These are phyloP conservation scores for Drosophila niveifrons DNA, from an alignment of 2,888 invertebrate genomes.

Conservation along the genomic window DNA sequence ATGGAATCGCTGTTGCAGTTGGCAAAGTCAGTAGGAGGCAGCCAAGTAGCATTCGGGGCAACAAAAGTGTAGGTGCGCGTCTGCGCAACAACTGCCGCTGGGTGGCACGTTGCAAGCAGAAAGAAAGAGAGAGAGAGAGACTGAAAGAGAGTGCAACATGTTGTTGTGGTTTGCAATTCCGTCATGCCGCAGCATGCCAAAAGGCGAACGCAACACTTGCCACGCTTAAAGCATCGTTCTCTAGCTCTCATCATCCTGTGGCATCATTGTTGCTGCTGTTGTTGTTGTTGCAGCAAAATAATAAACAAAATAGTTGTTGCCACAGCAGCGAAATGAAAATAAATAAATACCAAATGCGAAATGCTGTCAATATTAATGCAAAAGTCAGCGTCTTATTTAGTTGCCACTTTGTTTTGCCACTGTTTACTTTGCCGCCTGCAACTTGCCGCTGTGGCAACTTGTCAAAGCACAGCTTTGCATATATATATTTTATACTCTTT, in stretches of 20 bases:
- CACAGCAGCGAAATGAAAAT: constrained; percentile 2
- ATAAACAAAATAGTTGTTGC: constrained; percentile 11
- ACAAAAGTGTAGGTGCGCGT: constrained; percentile 72
- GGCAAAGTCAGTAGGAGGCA: constrained; percentile 63
- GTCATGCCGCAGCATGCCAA: constrained; percentile 69
- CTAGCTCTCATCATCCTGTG: neutral
- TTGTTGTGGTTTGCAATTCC: constrained; percentile 57
- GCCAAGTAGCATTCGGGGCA: constrained; percentile 69
- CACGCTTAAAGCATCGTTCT: constrained; percentile 16
- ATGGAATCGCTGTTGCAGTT: constrained; percentile 8
- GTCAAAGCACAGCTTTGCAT: constrained; percentile 15
- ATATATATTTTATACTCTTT: neutral
- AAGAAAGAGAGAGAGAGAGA: constrained; percentile 7
- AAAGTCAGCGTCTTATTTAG: constrained; percentile 13
- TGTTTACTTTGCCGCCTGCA: constrained; percentile 7
- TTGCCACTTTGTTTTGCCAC: constrained; percentile 11
- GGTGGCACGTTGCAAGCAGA: constrained; percentile 42
- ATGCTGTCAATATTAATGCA: constrained; percentile 25
- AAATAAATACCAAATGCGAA: constrained; percentile 19
- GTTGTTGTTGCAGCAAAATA: constrained; percentile 29
- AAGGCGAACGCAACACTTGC: constrained; percentile 70
- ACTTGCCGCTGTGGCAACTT: constrained; percentile 15
- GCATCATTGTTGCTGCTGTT: constrained; percentile 1
- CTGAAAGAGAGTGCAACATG: constrained; percentile 29
- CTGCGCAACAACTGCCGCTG: constrained; percentile 56